Conservation (phyloP, 2,113 vertebrate species). For the Candoia aspera region DNA sequence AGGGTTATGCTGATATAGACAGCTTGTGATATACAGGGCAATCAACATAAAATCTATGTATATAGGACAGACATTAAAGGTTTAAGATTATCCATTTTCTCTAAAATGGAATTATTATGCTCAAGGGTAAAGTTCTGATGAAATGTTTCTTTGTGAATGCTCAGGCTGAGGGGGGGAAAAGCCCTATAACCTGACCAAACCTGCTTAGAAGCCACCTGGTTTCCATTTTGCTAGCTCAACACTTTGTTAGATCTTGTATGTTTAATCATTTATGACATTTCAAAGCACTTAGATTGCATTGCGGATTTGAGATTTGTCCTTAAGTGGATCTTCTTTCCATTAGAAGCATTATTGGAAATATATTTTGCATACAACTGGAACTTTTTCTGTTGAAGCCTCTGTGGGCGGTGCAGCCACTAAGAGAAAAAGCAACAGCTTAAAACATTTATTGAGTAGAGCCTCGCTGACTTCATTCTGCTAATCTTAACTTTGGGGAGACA, state of each 20-base stretch:
- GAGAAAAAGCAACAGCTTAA: neutral
- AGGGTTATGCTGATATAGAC: neutral
- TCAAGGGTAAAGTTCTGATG: slow-evolving; percentile 30
- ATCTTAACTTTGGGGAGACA: neutral
- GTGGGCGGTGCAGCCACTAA: neutral
- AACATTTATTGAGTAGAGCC: neutral
- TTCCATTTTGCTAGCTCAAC: slow-evolving; percentile 59
- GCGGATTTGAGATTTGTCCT: slow-evolving; percentile 38
- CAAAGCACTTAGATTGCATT: slow-evolving; percentile 49
- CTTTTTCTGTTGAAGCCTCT: neutral
- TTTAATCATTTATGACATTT: slow-evolving; percentile 57
- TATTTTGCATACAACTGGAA: slow-evolving; percentile 42
- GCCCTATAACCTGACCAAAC: slow-evolving; percentile 49
- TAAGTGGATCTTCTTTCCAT: slow-evolving; percentile 56
- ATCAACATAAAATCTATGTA: slow-evolving; percentile 22
- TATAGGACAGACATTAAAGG: slow-evolving; percentile 17
- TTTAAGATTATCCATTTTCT: slow-evolving; percentile 30
- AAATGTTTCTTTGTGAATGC: slow-evolving; percentile 30
- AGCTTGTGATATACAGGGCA: slow-evolving; percentile 17
- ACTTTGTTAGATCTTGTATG: slow-evolving; percentile 41
- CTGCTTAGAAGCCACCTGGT: slow-evolving; percentile 52
- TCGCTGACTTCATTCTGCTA: neutral
- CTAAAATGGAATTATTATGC: slow-evolving; percentile 48
- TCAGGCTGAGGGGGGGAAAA: slow-evolving; percentile 1
- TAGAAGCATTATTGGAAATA: slow-evolving; percentile 58